A percentile compares a stretch with the other conserved stretches of the same genome.
phyloP scores from a whole-genome alignment of 2,113 vertebrate species.

The Misgurnus anguillicaudatus region DNA sequence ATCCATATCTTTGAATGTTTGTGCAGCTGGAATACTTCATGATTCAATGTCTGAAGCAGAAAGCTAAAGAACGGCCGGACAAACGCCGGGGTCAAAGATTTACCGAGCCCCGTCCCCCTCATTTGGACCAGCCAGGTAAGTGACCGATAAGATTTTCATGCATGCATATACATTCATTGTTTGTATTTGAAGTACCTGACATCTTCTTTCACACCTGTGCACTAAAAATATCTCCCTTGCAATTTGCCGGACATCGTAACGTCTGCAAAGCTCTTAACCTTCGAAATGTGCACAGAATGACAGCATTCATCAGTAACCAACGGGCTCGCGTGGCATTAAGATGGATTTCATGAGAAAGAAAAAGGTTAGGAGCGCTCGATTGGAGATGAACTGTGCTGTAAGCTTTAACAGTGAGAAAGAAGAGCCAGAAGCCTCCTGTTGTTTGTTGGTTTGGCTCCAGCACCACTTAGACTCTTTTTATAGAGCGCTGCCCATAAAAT shows the following conservation, averaged over 20 bases:
- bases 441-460: constrained; percentile 54
- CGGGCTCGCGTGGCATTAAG: not conserved
- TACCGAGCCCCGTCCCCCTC: constrained; percentile 84
- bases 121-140: constrained; percentile 92
- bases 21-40: constrained; percentile 96
- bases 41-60: constrained; percentile 94
- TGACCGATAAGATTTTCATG: not conserved
- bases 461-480: constrained; percentile 56
- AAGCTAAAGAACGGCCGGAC: constrained; percentile 89
- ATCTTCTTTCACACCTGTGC: not conserved
- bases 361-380: constrained; percentile 6
- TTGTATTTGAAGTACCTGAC: not conserved
- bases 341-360: not conserved
- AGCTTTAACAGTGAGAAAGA: constrained; percentile 51
- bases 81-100: constrained; percentile 81
- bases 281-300: constrained; percentile 11
- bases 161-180: not conserved
- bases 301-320: constrained; percentile 17
- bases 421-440: constrained; percentile 38
- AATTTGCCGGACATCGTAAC: constrained; percentile 18
- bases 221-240: constrained; percentile 13
- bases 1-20: constrained; percentile 46
- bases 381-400: constrained; percentile 32
- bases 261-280: not conserved
- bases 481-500: constrained; percentile 58